phyloP scores from a whole-genome alignment of 2,113 vertebrate genomes.

The Percopsis transmontana region DNA sequence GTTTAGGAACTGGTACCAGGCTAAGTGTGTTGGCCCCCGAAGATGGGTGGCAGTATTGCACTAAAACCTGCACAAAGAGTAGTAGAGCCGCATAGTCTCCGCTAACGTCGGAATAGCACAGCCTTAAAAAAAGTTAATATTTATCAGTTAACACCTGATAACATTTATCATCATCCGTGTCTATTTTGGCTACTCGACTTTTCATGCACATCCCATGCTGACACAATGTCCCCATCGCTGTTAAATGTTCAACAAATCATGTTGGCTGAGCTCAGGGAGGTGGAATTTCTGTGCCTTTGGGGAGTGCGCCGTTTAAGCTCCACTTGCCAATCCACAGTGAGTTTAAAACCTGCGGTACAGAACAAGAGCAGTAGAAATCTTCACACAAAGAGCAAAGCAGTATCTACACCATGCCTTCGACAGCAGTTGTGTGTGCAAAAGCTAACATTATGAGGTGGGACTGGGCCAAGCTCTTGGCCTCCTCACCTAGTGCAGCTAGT shows the following conservation, averaged over 20 bases:
- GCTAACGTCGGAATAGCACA: too few species aligned
- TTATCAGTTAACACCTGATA: too few species aligned
- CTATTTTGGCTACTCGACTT: too few species aligned
- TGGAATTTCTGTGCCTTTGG: conserved; percentile 36
- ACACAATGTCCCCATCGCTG: conserved; percentile 7
- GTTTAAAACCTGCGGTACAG: conserved; percentile 8
- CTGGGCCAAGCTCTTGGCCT: conserved; percentile 27
- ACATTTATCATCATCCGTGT: too few species aligned
- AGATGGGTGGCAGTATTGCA: too few species aligned
- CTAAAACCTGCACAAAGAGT: too few species aligned
- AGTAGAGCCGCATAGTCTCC: too few species aligned
- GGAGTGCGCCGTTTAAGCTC: conserved; percentile 22
- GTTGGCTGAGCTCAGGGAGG: conserved; percentile 43
- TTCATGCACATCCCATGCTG: too few species aligned
- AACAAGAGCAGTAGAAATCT: conserved; percentile 15
- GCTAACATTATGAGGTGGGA: conserved; percentile 10
- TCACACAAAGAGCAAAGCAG: not conserved
- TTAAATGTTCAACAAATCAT: conserved; percentile 29
- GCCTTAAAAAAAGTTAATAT: too few species aligned
- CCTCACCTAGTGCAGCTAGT: conserved; percentile 38
- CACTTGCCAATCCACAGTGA: conserved; percentile 26
- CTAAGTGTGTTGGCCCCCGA: too few species aligned
- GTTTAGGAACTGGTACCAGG: too few species aligned
- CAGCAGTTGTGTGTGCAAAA: conserved; percentile 16
- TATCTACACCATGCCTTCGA: conserved; percentile 16